Conservation (phyloP, 2,888 invertebrate species). For the Ashinkailepas kermadecensis region DNA sequence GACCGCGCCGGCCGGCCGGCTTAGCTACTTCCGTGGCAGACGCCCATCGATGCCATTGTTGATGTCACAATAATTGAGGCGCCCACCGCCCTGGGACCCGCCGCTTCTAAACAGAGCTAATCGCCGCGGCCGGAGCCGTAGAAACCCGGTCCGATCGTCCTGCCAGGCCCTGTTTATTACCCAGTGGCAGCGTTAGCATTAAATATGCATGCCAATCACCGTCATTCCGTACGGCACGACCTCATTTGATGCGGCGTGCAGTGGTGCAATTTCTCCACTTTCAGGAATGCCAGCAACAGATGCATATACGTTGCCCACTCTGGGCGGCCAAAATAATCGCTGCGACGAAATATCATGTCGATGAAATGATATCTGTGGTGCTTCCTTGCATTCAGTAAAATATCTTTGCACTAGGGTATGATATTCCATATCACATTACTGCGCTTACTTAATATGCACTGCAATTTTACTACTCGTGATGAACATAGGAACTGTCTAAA, state of each 20-base stretch:
- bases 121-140: not conserved
- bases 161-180: not conserved
- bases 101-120: not conserved
- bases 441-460: too few relatives aligned
- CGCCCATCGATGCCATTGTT: not conserved
- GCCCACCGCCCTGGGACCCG: not conserved
- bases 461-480: too few relatives aligned
- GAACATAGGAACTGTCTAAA: too few relatives aligned
- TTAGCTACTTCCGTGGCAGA: not conserved
- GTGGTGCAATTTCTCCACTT: not conserved
- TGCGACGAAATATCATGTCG: too few relatives aligned
- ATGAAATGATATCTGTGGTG: too few relatives aligned
- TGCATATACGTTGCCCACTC: too few relatives aligned
- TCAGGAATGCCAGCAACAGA: too few relatives aligned
- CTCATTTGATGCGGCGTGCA: not conserved
- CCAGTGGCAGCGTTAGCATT: not conserved
- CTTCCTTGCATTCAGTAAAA: too few relatives aligned
- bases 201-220: not conserved
- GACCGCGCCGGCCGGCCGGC: not conserved
- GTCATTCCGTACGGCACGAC: not conserved
- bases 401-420: too few relatives aligned
- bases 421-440: too few relatives aligned
- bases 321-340: too few relatives aligned
- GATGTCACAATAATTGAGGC: not conserved
- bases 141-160: not conserved